phyloP scores from a whole-genome alignment of 1,140 invertebrate species.

The Pseudomyrmex cubaensis region DNA sequence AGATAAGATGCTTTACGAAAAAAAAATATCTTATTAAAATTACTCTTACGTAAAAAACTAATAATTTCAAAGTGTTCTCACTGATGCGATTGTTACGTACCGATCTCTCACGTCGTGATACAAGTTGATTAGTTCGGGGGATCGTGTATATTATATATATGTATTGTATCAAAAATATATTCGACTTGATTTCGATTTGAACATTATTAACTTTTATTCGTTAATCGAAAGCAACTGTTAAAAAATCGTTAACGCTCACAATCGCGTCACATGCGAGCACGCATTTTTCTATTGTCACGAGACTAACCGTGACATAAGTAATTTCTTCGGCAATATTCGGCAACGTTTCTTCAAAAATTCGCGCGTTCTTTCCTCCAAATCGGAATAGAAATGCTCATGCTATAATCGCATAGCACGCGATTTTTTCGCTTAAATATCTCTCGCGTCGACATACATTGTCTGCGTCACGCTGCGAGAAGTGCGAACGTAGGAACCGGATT shows the following conservation, averaged over 20 bases:
- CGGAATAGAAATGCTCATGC: background rate
- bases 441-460: background rate
- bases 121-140: background rate
- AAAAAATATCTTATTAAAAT: too few species aligned
- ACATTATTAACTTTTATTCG: background rate
- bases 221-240: background rate
- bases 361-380: background rate
- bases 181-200: slow-evolving; percentile 12
- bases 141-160: background rate
- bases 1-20: too few species aligned
- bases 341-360: slow-evolving; percentile 12
- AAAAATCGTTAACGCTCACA: background rate
- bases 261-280: slow-evolving; percentile 30
- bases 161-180: slow-evolving; percentile 47
- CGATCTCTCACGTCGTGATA: background rate
- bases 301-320: background rate
- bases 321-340: slow-evolving; percentile 43
- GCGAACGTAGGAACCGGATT: slow-evolving; percentile 54
- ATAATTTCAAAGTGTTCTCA: too few species aligned
- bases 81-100: background rate
- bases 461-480: slow-evolving; percentile 1
- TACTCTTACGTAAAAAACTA: too few species aligned
- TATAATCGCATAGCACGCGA: background rate
- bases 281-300: background rate
- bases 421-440: background rate